A percentile compares a stretch with the other conserved stretches of the same genome.
phyloP scores from a whole-genome alignment of 2,888 invertebrate species.

The Herminia tarsipennalis region DNA sequence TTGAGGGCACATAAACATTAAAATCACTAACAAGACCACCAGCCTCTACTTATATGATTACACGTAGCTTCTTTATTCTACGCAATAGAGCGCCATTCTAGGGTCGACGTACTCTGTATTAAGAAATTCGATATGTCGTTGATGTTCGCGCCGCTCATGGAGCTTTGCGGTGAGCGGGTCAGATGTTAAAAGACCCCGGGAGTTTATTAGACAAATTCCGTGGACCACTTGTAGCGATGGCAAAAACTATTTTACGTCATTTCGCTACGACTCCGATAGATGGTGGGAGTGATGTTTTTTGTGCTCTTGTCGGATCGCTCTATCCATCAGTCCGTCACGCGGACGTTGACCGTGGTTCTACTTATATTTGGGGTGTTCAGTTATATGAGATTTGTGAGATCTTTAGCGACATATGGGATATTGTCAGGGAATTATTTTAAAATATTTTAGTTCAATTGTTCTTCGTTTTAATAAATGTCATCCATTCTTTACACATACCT shows the following conservation, averaged over 20 bases:
- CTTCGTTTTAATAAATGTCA: too few species aligned
- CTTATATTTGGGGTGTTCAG: conserved; percentile 68
- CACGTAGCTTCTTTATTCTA: conserved; percentile 36
- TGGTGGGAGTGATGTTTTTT: conserved; percentile 69
- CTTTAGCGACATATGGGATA: too few species aligned
- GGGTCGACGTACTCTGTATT: conserved; percentile 63
- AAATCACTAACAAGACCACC: conserved; percentile 35
- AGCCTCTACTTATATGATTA: conserved; percentile 22
- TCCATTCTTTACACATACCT: too few species aligned
- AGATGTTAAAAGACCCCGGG: conserved; percentile 52
- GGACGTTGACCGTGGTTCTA: conserved; percentile 79
- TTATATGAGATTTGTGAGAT: conserved; percentile 47
- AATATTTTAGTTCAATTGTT: too few species aligned
- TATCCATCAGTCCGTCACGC: conserved; percentile 68
- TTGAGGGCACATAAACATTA: conserved; percentile 10
- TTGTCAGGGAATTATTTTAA: conserved; percentile 11
- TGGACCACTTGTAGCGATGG: conserved; percentile 57
- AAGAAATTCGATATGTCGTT: conserved; percentile 68
- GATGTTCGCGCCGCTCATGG: conserved; percentile 57
- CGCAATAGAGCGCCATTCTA: conserved; percentile 50
- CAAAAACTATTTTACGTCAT: conserved; percentile 76
- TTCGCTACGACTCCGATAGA: conserved; percentile 61
- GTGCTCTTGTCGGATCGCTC: conserved; percentile 74
- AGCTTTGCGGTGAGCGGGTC: conserved; percentile 59
- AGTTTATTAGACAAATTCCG: conserved; percentile 69